Conservation (phyloP, 2,113 vertebrate genomes). For the Prolemur simus region DNA sequence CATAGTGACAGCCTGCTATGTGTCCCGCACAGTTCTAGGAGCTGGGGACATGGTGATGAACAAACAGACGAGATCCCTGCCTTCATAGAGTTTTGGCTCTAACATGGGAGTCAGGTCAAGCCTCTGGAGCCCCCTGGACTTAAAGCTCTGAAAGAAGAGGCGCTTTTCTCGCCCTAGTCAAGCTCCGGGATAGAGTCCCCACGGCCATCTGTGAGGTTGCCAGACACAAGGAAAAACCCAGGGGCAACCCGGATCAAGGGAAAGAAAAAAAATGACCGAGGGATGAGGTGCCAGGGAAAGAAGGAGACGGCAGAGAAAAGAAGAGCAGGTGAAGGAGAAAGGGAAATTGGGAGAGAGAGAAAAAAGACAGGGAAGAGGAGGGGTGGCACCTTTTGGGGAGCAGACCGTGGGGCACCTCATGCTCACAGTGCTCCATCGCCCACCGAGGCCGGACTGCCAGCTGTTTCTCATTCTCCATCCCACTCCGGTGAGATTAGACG, state of each 20-base stretch:
- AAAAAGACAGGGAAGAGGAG: background rate
- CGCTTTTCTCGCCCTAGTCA: background rate
- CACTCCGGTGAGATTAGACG: rapidly evolving
- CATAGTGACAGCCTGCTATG: background rate
- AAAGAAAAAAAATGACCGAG: background rate
- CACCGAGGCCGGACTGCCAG: background rate
- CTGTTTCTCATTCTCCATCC: too few relatives aligned
- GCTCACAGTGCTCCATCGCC: rapidly evolving
- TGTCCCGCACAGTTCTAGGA: background rate
- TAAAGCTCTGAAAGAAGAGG: background rate
- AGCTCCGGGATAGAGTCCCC: background rate
- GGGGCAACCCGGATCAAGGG: background rate
- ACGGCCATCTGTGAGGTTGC: background rate
- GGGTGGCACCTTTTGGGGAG: background rate
- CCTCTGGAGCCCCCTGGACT: background rate
- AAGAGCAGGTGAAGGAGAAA: background rate
- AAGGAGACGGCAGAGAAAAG: background rate
- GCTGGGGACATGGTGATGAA: background rate
- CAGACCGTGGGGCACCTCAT: background rate
- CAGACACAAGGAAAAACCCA: background rate
- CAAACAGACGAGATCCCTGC: background rate
- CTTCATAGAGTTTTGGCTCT: background rate
- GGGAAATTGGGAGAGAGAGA: background rate
- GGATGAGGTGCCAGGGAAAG: background rate
- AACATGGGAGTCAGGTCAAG: background rate